Conservation (phyloP, 2,797 vertebrate genomes). For the Microhierax caerulescens region DNA sequence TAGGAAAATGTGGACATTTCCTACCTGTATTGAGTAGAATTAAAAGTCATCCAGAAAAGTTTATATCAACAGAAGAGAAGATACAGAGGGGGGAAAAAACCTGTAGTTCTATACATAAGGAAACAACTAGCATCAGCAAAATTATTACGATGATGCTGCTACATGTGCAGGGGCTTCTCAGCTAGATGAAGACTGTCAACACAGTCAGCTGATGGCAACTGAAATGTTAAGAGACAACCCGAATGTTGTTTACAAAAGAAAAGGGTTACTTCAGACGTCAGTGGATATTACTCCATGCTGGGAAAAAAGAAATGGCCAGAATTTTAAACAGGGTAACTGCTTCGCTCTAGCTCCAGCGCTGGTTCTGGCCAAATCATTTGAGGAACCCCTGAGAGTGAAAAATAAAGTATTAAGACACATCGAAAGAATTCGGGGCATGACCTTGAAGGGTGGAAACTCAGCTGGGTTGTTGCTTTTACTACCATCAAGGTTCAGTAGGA, state of each 20-base stretch:
- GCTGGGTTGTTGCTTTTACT: background rate
- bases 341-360: background rate
- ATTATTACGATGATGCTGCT: background rate
- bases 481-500: background rate
- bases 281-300: background rate
- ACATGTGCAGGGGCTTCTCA: background rate
- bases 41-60: background rate
- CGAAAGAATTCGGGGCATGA: background rate
- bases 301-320: background rate
- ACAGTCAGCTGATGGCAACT: background rate
- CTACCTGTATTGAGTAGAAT: background rate
- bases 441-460: background rate
- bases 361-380: background rate
- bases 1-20: background rate
- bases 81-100: background rate
- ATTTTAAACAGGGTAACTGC: background rate
- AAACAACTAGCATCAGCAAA: background rate
- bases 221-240: background rate
- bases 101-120: background rate
- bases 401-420: background rate
- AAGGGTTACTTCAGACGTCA: background rate
- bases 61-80: background rate
- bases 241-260: background rate
- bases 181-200: background rate
- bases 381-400: background rate